Evolutionary conservation across 2,888 invertebrate genomes (phyloP).

Genomic region (Drosophila helvetica): DNA sequence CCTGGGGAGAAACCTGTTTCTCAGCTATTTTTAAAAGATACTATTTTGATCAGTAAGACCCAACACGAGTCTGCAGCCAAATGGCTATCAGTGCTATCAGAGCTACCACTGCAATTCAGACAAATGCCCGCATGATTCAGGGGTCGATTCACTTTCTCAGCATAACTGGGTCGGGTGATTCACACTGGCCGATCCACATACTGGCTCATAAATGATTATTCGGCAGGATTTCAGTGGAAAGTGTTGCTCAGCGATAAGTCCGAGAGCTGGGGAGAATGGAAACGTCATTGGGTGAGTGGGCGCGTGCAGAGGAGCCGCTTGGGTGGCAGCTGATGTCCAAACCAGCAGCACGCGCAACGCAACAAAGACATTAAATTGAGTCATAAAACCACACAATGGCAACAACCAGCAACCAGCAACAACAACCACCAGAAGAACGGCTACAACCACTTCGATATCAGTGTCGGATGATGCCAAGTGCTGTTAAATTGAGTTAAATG

Average conservation of each 20-base stretch:
- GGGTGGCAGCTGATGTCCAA: constrained; percentile 55
- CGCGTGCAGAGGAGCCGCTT: constrained; percentile 31
- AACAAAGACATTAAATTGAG: constrained; percentile 72
- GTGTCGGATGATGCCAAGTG: constrained; percentile 58
- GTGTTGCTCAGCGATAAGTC: constrained; percentile 10
- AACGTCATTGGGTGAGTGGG: constrained; percentile 22
- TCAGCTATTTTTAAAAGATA: constrained; percentile 22
- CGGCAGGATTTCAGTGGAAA: constrained; percentile 28
- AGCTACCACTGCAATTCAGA: not conserved
- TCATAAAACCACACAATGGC: constrained; percentile 65
- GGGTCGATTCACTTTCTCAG: constrained; percentile 32
- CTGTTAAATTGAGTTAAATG: constrained; percentile 62
- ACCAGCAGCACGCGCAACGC: constrained; percentile 57
- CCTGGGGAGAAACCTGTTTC: constrained; percentile 31
- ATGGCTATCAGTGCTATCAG: too few relatives aligned
- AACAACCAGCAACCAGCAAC: constrained; percentile 19
- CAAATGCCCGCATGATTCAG: constrained; percentile 9
- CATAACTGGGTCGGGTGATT: constrained; percentile 30
- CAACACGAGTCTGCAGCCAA: not conserved
- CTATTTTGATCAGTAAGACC: not conserved
- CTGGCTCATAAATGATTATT: constrained; percentile 25
- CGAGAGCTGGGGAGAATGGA: constrained; percentile 12
- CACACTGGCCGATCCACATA: constrained; percentile 10
- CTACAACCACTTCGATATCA: constrained; percentile 44
- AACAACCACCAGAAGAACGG: constrained; percentile 13